Base-by-base conservation (phyloP, 2,113 vertebrate genomes). In the Anser brachyrhynchus region DNA sequence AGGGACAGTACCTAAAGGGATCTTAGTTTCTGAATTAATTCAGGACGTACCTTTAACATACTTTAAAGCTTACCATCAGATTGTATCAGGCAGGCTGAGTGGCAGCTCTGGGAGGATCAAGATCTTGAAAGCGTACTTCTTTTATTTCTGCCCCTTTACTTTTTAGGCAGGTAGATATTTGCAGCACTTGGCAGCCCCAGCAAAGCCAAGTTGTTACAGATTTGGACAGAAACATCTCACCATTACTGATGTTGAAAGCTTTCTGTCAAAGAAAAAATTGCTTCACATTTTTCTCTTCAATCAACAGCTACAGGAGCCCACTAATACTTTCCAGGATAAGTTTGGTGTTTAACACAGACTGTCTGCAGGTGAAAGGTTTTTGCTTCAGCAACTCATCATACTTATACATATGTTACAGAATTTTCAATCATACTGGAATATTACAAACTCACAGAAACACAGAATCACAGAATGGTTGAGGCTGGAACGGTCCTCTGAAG, bases 181-280 rank as follows among this genome's bases (percentile, higher is more conserved):
- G 39, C 51, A 80, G 72, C 84, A 70, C 52, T 70, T 93, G 93
- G 84, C 73, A 96, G 77, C 52, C 77, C 4, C 22, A 92, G 70
- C 58, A 91, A 96, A 96, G 62, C 86, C 95, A 88, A 92, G 67
- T 64, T 81, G 28, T 81, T 76, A 72, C 33, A 70, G n/a, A 74
- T 86, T 91, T 81, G 87, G 66, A 92, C 73, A 91, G 85, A 43
- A 92, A 37, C 74, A 78, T 93, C 96, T 95, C 83, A 90, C 66
- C 93, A 84, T 95, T 93, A 75, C 29, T 77, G 35, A 90, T 87
- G 89, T 91, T 95, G 95, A 97, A 97, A 96, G 90, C 83, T 96
- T 97, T 97, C 94, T 95, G 75, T 89, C 44, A 37, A 69, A 91
- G 86, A 49, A 88, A 93, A 96, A 95, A 96, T 73, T 90, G 79